Base-by-base conservation (phyloP, 1,140 invertebrate species). In the Diploscapter pachys region DNA sequence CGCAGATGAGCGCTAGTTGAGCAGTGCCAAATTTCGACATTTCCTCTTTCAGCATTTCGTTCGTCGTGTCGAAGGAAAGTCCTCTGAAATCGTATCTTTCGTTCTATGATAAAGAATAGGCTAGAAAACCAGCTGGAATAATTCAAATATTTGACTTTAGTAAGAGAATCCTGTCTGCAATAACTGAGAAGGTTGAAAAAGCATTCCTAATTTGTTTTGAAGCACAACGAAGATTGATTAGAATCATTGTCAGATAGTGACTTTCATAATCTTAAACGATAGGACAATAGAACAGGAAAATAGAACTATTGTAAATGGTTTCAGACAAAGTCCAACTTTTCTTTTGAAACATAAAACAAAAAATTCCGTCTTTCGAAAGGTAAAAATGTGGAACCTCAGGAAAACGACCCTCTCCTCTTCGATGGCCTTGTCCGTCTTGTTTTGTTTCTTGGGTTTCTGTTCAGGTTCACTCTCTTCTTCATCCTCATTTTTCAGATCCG, bases 1-100 rank as follows among this genome's bases (percentile, higher is more conserved):
- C 72, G 64, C 75, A 76, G 13, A 76, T 71, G 55, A 76, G 65
- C 8, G 75, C 75, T 6, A 76, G 55, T 48, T 71, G 50, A 51
- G 72, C 70, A 53, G 52, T n/a, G 9, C 75, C 75, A 56, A 59
- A 76, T 49, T 76, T 66, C 5, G 61, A 52, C 6, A 72, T 59
- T 51, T 71, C 75, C 53, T 72, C 70, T 52, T 76, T 76, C n/a
- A 76, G 48, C n/a, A 49, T 31, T 4, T 71, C 63, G 4, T 75
- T 71, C 4, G 55, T 72, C 2, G 75, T 76, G 8, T 71, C 63
- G 50, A 67, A 76, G 3, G 62, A 66, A 11, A 76, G 69, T 49
- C 72, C 72, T 52, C 75, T 66, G 13, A n/a, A 67, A 48, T 65
- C 9, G 8, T 11, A 65, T 11, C 9, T 48, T 8, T 11, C 63